Percentiles rank a stretch among this genome's conserved stretches.
Conservation (phyloP, 2,113 vertebrate species). For the Tursiops truncatus region DNA sequence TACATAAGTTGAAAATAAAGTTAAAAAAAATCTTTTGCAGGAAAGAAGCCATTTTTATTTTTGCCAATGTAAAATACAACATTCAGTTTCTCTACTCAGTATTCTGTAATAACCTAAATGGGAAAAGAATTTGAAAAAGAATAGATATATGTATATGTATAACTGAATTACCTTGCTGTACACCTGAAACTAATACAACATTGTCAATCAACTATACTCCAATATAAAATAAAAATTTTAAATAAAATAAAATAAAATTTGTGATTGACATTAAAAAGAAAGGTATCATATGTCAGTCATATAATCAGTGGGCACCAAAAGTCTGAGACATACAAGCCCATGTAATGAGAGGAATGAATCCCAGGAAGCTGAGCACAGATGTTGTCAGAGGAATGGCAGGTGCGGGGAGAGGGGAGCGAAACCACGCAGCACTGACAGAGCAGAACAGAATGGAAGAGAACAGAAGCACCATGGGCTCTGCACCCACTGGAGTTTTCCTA, state of each 20-base stretch:
- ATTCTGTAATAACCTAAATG: background rate
- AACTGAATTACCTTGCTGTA: background rate
- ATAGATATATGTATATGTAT: background rate
- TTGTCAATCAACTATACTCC: background rate
- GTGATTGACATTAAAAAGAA: background rate
- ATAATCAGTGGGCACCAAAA: background rate
- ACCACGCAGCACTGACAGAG: background rate
- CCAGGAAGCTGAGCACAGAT: background rate
- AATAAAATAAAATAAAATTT: background rate
- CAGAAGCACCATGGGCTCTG: fast-evolving
- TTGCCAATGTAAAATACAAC: background rate
- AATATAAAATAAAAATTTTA: background rate
- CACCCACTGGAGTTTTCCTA: background rate
- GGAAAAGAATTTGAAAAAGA: background rate
- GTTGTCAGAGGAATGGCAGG: background rate
- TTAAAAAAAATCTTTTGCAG: background rate
- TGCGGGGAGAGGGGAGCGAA: background rate
- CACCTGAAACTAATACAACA: background rate
- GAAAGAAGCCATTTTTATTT: background rate
- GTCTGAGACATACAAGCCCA: background rate
- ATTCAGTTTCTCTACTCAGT: background rate
- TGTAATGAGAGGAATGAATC: background rate
- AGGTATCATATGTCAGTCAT: background rate
- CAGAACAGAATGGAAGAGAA: background rate
- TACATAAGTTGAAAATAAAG: background rate